Evolutionary conservation across 2,797 vertebrate species (phyloP).

Genomic region (Sebastes vulpes): DNA sequence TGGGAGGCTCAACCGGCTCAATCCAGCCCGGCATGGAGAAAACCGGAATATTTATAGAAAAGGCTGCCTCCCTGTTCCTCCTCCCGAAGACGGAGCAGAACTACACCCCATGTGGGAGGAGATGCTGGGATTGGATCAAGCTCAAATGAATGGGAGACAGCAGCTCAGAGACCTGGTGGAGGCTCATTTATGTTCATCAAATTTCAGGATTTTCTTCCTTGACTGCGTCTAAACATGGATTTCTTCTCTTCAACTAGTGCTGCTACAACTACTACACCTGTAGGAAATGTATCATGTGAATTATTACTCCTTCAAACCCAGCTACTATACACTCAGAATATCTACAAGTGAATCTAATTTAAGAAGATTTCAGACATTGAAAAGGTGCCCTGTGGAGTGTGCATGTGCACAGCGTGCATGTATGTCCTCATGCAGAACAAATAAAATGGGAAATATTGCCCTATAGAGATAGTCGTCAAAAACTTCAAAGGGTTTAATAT

Average conservation of each 20-base stretch:
- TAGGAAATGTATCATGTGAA: background rate
- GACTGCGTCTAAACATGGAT: background rate
- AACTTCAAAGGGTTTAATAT: background rate
- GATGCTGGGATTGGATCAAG: slow-evolving; percentile 46
- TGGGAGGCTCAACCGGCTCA: slow-evolving; percentile 70
- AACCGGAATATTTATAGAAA: slow-evolving; percentile 83
- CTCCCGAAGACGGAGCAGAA: slow-evolving; percentile 56
- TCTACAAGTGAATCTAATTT: background rate
- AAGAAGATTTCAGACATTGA: background rate
- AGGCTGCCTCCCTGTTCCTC: slow-evolving; percentile 65
- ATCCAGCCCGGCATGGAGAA: slow-evolving; percentile 66
- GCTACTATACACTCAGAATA: background rate
- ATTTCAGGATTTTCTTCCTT: background rate
- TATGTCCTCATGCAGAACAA: background rate
- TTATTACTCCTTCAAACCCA: background rate
- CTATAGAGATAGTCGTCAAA: background rate
- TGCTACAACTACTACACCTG: background rate
- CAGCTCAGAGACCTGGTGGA: background rate
- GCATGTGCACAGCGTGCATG: too few species aligned
- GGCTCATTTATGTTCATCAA: background rate
- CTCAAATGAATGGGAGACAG: slow-evolving; percentile 33
- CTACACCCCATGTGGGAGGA: slow-evolving; percentile 63
- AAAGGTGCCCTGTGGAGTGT: background rate
- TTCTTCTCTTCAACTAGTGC: background rate
- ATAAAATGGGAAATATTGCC: too few species aligned